Conservation (phyloP, 2,113 vertebrate genomes). For the Ageneiosus marmoratus region DNA sequence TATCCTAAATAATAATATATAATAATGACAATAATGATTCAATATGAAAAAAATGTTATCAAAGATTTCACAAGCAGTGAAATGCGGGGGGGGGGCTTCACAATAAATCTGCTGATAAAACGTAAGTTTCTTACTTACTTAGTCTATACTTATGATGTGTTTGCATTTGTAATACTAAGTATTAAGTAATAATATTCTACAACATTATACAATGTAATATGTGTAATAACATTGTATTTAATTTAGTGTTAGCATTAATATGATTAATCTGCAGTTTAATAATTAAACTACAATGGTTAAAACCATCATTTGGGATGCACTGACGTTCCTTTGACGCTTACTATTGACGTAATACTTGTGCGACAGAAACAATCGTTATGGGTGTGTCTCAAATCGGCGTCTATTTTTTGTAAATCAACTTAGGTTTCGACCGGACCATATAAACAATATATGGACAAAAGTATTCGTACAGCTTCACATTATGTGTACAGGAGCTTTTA, state of each 20-base stretch:
- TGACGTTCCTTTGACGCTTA: not conserved
- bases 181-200: not conserved
- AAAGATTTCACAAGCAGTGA: not conserved
- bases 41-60: not conserved
- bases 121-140: not conserved
- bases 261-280: not conserved
- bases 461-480: too few species aligned
- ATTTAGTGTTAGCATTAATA: not conserved
- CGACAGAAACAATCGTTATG: conserved; percentile 52
- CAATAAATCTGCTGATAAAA: not conserved
- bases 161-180: not conserved
- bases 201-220: not conserved
- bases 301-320: not conserved
- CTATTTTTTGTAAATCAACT: not conserved
- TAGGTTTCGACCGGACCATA: too few species aligned
- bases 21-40: not conserved
- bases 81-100: too few species aligned
- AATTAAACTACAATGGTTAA: not conserved
- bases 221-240: not conserved
- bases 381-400: conserved; percentile 1
- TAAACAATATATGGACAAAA: too few species aligned
- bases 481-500: too few species aligned
- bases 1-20: not conserved
- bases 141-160: not conserved
- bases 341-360: conserved; percentile 52